Evolutionary conservation across 2,797 vertebrate genomes (phyloP).

Genomic region (Oceanodroma leucorhoa): DNA sequence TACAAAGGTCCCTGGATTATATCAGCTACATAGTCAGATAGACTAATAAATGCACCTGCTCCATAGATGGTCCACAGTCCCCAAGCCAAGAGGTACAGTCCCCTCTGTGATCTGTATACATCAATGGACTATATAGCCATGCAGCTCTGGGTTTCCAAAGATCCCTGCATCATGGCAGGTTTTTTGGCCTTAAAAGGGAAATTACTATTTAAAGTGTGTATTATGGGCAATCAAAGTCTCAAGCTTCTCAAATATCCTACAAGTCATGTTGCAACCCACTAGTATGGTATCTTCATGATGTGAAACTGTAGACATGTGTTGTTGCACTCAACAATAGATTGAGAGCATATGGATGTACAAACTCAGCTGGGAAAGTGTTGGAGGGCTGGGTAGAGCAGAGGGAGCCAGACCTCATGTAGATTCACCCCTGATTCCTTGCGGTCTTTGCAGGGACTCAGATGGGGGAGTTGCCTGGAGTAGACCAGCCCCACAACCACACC

Average conservation of each 20-base stretch:
- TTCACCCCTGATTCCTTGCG: neutral
- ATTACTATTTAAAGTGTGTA: neutral
- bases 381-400: neutral
- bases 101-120: neutral
- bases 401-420: accelerated
- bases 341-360: neutral
- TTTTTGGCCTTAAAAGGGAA: neutral
- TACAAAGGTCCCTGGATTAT: neutral
- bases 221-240: neutral
- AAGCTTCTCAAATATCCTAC: neutral
- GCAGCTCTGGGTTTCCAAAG: neutral
- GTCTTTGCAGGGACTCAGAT: neutral
- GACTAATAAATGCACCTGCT: neutral
- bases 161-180: neutral
- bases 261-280: neutral
- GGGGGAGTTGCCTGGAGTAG: neutral
- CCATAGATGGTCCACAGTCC: neutral
- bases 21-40: neutral
- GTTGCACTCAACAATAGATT: neutral
- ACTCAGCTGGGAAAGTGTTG: neutral
- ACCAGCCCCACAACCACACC: neutral
- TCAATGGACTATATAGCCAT: neutral
- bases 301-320: neutral
- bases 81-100: neutral
- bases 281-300: neutral